phyloP scores from a whole-genome alignment of 1,140 invertebrate species.

The Calliphora vicina region DNA sequence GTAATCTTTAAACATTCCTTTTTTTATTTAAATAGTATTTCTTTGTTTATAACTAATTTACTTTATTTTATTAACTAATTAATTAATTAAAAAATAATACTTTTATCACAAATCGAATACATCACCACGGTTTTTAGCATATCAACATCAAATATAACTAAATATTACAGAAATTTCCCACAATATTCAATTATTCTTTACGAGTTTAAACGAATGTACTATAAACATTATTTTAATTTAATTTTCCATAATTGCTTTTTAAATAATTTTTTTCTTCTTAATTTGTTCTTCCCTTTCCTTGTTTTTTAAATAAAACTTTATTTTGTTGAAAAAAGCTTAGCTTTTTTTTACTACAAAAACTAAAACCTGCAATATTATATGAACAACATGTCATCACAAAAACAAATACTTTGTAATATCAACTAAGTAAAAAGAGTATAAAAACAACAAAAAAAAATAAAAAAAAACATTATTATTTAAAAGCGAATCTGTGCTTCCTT shows the following conservation, averaged over 20 bases:
- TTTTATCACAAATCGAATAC: neutral
- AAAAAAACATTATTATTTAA: conserved; percentile 34
- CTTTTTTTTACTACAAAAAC: conserved; percentile 9
- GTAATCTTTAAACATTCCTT: conserved; percentile 29
- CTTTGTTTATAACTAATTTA: neutral
- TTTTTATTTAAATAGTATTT: conserved; percentile 13
- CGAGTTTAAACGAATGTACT: no score
- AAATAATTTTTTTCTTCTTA: neutral
- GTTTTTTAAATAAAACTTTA: neutral
- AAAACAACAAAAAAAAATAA: conserved; percentile 37
- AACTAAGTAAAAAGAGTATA: neutral
- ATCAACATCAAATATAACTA: neutral
- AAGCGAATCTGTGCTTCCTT: conserved; percentile 62
- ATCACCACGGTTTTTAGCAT: neutral
- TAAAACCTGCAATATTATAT: neutral
- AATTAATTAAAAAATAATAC: no score
- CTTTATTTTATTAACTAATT: neutral
- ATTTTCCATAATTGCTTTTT: neutral
- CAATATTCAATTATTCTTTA: neutral
- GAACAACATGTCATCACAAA: conserved; percentile 18
- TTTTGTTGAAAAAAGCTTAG: conserved; percentile 8
- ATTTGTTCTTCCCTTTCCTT: neutral
- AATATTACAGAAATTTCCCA: neutral
- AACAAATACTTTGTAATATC: neutral
- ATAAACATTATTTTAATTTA: no score